Evolutionary conservation across 53 echinoderm and acorn worm species (phyloP).

Genomic region (Paelopatides confundens): DNA sequence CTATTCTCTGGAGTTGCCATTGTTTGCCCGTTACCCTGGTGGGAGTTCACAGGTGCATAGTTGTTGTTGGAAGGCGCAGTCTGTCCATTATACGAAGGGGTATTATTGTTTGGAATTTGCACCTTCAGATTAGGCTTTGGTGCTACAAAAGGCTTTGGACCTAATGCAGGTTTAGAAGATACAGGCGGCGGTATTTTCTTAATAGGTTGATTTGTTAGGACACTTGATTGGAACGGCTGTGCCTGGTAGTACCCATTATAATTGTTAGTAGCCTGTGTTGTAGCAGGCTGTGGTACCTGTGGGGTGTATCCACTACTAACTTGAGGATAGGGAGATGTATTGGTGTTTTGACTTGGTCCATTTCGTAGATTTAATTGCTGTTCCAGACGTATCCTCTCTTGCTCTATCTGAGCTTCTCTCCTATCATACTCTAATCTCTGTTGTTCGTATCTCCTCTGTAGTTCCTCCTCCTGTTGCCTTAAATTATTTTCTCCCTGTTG

Average conservation of each 20-base stretch:
- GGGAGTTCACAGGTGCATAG: conserved; percentile 22
- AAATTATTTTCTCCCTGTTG: conserved; percentile 59
- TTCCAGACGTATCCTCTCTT: conserved; percentile 85
- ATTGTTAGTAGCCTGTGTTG: conserved; percentile 27
- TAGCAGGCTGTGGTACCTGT: conserved; percentile 58
- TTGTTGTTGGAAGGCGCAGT: conserved; percentile 20
- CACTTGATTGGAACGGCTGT: conserved; percentile 1
- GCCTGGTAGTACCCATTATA: conserved; percentile 29
- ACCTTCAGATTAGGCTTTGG: conserved; percentile 36
- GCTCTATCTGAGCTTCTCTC: conserved; percentile 84
- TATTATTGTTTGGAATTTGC: neutral
- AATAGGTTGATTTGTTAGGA: conserved; percentile 13
- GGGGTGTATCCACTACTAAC: conserved; percentile 73
- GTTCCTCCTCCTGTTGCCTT: conserved; percentile 64
- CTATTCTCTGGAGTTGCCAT: conserved; percentile 68
- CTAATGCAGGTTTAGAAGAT: conserved; percentile 61
- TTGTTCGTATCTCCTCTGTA: conserved; percentile 70
- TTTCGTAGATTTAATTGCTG: conserved; percentile 69
- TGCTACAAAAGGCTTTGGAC: conserved; percentile 70
- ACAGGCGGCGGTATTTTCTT: conserved; percentile 49
- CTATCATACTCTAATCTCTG: conserved; percentile 83
- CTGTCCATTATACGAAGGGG: neutral
- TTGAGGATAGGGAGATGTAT: conserved; percentile 41
- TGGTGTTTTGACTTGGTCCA: neutral
- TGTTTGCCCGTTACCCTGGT: conserved; percentile 59